A percentile compares a stretch with the other conserved stretches of the same genome.
Conservation (phyloP, 2,797 vertebrate species). For the Naso thynnoides region DNA sequence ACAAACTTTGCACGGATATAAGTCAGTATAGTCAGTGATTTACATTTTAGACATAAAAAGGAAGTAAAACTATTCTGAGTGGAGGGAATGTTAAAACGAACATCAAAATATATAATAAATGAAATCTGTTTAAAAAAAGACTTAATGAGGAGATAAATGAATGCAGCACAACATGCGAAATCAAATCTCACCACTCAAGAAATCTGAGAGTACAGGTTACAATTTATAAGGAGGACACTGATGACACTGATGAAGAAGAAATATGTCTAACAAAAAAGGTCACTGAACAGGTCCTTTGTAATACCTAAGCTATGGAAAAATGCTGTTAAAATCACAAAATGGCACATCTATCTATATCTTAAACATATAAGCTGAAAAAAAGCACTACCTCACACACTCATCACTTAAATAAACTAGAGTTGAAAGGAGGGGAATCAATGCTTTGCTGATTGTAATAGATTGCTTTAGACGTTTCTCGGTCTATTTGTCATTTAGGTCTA, state of each 20-base stretch:
- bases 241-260: neutral
- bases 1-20: no score
- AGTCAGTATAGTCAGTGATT: no score
- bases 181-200: constrained; percentile 7
- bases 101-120: neutral
- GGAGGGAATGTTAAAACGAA: neutral
- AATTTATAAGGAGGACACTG: constrained; percentile 6
- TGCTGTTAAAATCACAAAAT: constrained; percentile 18
- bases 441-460: constrained; percentile 61
- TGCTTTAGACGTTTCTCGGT: constrained; percentile 51
- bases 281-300: neutral
- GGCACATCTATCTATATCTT: constrained; percentile 18
- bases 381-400: constrained; percentile 20
- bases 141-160: neutral
- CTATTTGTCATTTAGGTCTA: constrained; percentile 71
- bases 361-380: constrained; percentile 15
- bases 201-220: neutral
- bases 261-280: neutral
- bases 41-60: no score
- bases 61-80: no score
- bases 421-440: constrained; percentile 58
- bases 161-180: neutral
- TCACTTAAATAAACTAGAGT: constrained; percentile 45
- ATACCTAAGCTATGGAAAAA: neutral
- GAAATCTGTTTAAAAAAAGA: neutral